Base-by-base conservation (phyloP, 2,888 invertebrate genomes). In the Mellilla xanthometata region DNA sequence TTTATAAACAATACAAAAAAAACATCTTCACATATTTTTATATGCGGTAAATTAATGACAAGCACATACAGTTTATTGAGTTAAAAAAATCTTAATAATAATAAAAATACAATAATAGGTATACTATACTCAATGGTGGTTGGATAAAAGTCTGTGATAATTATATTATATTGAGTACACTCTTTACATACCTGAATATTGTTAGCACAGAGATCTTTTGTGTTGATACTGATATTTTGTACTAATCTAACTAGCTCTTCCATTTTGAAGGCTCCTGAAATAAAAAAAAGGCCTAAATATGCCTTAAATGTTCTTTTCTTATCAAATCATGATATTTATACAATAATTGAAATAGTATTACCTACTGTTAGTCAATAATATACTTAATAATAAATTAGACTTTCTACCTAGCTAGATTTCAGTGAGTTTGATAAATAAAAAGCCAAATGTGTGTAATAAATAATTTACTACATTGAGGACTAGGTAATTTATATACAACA, bases 401-500 rank as follows among this genome's bases (percentile, higher is more conserved):
- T 24, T 24, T 3, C 19, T 19, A n/a, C 1, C 4, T 0, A n/a
- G 8, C 2, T n/a, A 24, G n/a, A 24, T n/a, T n/a, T n/a, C 8
- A 8, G 19, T 4, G 23, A 24, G 24, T 45, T 26, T 47, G 8
- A 38, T 1, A 54, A 49, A 75, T 79, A 74, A 76, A 83, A 81
- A 76, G 62, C 66, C 68, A 72, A 63, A 54, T 49, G 42, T 52
- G 59, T 58, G 56, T 60, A 54, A 66, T 54, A 72, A 71, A 68
- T 72, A 69, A 71, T 81, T 77, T 84, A 88, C 89, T 89, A 87
- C 72, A 78, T 65, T 30, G 48, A 71, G 69, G 69, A 68, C 73
- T 73, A 74, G 24, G 24, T 24, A 24, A 19, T 19, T 82, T 82
- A 82, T 81, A 74, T 83, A 85, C 81, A 84, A 69, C 62, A 55